phyloP scores from a whole-genome alignment of 2,888 invertebrate species.

The Octonoba sinensis region DNA sequence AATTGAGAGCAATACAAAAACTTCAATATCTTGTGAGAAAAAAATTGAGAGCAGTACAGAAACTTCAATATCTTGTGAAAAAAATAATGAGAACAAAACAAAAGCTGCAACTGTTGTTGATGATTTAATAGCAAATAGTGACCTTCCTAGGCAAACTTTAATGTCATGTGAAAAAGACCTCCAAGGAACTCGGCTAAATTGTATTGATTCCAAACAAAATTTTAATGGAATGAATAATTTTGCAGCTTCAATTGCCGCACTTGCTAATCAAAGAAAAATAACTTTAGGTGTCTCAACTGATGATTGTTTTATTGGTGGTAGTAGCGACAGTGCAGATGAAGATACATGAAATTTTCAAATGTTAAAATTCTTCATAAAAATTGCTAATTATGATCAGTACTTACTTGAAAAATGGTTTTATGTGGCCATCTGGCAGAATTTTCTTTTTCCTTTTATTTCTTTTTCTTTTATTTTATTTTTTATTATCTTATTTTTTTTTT shows the following conservation, averaged over 20 bases:
- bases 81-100: neutral
- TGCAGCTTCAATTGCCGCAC: conserved; percentile 47
- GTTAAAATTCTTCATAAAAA: neutral
- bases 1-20: neutral
- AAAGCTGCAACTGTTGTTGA: neutral
- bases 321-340: conserved; percentile 1
- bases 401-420: too few species aligned
- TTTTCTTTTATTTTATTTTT: too few species aligned
- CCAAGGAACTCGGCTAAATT: too few species aligned
- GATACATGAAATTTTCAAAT: neutral
- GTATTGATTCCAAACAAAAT: too few species aligned
- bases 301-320: conserved; percentile 18
- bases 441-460: too few species aligned
- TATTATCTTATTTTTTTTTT: too few species aligned
- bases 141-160: too few species aligned
- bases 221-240: conserved; percentile 2
- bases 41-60: neutral
- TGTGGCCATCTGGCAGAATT: too few species aligned
- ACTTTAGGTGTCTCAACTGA: conserved; percentile 31
- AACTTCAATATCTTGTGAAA: neutral
- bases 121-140: too few species aligned
- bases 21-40: neutral
- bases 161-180: too few species aligned
- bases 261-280: conserved; percentile 27
- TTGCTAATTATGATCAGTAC: too few species aligned